phyloP scores from a whole-genome alignment of 1,140 invertebrate genomes.

The Zophobas atratus region DNA sequence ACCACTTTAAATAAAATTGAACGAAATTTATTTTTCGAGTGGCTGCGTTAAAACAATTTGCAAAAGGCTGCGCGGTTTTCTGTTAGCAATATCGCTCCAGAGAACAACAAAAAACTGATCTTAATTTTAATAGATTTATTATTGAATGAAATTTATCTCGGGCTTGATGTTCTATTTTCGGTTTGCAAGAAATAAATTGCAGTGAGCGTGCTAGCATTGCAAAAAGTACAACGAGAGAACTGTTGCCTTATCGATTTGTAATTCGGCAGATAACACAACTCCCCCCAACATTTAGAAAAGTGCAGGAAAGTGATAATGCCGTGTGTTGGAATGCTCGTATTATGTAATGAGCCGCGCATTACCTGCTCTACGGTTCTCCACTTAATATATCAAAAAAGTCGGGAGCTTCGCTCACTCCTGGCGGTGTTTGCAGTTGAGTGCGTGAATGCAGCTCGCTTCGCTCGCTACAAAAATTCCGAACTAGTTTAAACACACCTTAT shows the following conservation, averaged over 20 bases:
- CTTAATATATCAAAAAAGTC: no score
- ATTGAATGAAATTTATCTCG: constrained; percentile 28
- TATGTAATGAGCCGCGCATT: no score
- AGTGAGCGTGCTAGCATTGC: constrained; percentile 36
- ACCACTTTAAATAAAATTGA: constrained; percentile 27
- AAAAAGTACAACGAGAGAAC: constrained; percentile 38
- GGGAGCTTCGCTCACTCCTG: no score
- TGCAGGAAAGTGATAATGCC: no score
- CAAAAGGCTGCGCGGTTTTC: not conserved
- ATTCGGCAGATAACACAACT: constrained; percentile 7
- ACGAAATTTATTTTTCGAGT: constrained; percentile 29
- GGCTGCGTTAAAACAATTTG: constrained; percentile 22
- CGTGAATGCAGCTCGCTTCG: no score
- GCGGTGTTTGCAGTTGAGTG: no score
- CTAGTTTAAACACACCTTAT: no score
- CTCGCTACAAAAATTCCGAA: no score
- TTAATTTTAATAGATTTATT: constrained; percentile 34
- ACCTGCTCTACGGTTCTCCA: no score
- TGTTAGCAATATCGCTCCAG: not conserved
- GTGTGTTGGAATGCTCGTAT: no score
- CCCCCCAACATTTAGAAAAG: not conserved
- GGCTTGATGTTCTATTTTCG: constrained; percentile 18
- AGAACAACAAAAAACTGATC: constrained; percentile 11
- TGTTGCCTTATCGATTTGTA: constrained; percentile 35
- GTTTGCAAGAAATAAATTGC: constrained; percentile 35